phyloP scores from a whole-genome alignment of 2,113 vertebrate genomes.

The Greenwoodochromis staneri region DNA sequence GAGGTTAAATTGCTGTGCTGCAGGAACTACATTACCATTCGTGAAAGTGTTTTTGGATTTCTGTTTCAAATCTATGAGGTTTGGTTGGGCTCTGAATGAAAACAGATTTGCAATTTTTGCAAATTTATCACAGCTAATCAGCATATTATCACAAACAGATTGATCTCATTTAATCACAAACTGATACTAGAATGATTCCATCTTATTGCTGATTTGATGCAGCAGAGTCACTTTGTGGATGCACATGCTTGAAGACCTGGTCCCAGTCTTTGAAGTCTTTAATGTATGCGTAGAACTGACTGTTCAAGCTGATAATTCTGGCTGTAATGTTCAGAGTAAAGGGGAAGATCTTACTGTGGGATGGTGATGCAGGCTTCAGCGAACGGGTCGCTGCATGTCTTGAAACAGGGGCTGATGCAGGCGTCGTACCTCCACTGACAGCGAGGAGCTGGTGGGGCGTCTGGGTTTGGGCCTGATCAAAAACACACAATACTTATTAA shows the following conservation, averaged over 20 bases:
- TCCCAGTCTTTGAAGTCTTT: background rate
- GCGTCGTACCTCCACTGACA: slow-evolving; percentile 92
- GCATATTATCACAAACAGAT: background rate
- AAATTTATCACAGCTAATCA: background rate
- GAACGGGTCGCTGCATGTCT: slow-evolving; percentile 84
- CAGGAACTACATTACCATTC: background rate
- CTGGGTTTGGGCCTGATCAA: slow-evolving; percentile 69
- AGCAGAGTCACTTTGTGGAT: background rate
- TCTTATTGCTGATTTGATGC: background rate
- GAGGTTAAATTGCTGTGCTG: background rate
- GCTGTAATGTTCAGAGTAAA: background rate
- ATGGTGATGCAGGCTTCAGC: slow-evolving; percentile 76
- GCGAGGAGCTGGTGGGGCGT: slow-evolving; percentile 55
- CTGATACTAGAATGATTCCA: background rate
- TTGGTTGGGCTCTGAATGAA: background rate
- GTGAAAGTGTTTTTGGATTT: background rate
- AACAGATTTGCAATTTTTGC: background rate
- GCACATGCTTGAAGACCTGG: background rate
- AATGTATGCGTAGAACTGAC: background rate
- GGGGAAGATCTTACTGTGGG: slow-evolving; percentile 78
- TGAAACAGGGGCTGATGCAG: slow-evolving; percentile 86
- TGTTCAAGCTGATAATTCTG: background rate
- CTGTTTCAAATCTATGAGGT: background rate
- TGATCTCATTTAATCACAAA: background rate
- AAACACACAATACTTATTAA: background rate